Evolutionary conservation across 2,797 vertebrate species (phyloP), one percentile per base, ranked within the genome.

Genomic region (Lateolabrax maculatus): DNA sequence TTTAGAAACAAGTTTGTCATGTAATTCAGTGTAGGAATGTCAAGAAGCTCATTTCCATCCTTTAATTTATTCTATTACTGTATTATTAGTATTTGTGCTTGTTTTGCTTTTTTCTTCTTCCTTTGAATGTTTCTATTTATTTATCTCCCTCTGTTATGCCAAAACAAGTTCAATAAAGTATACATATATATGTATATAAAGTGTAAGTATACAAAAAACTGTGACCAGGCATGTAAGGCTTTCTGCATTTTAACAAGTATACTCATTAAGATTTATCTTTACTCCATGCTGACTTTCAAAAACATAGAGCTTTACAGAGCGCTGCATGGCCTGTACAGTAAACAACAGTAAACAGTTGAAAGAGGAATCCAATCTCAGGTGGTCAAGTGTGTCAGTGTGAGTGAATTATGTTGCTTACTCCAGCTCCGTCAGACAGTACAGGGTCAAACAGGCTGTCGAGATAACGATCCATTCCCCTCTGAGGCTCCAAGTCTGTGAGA

Each of bases 371-470:
- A 39, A 15, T 73, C 71, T 75, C 21, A 43, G 61, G 70, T 29
- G 75, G 52, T 75, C 56, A 41, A 55, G 58, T 68, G 77, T 85
- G 70, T 75, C 73, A 61, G 18, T 58, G 75, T 75, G 80, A 84
- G 71, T 55, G 51, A 76, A 71, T 84, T 79, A 61, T 77, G 64
- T 75, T 75, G 90, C 96, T 94, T 94, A 99, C 98, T 94, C 91
- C 95, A 18, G 94, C 95, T 89, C 96, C 96, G 0, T 96, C 97
- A 62, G 96, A 97, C 63, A 99, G 95, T 16, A 98, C 97, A 0
- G 98, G 97, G 87, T 97, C 96, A 6, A 99, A 99, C 82, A 99
- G 96, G 83, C 97, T 99, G 93, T 99, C 98, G 71, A 99, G 95
- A 91, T 98, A 99, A 31, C 93, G 92, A 80, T 99, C 98, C 95